A percentile compares a stretch with the other conserved stretches of the same genome.
phyloP scores from a whole-genome alignment of 2,888 invertebrate species.

The Cyrtodaria siliqua region DNA sequence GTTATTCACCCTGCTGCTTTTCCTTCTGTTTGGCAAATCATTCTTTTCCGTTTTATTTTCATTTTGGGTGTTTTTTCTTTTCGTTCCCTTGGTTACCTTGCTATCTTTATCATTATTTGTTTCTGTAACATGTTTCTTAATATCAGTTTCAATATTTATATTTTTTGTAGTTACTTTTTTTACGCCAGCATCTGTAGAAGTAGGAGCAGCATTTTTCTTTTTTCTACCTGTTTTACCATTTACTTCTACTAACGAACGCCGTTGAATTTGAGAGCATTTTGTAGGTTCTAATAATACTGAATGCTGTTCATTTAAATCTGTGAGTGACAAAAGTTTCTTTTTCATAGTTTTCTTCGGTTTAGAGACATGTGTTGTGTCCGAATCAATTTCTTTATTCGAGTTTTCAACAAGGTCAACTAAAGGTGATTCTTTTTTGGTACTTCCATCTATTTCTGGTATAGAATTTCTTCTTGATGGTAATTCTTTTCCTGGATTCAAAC shows the following conservation, averaged over 20 bases:
- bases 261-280: constrained; percentile 52
- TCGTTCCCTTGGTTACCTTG: neutral
- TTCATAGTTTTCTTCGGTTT: constrained; percentile 49
- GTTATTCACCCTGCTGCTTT: neutral
- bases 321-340: constrained; percentile 67
- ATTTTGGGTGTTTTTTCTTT: neutral
- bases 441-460: neutral
- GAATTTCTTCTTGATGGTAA: neutral
- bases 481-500: neutral
- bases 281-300: constrained; percentile 66
- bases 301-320: constrained; percentile 60
- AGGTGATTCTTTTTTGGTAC: neutral
- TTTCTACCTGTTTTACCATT: neutral
- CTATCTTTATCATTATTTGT: neutral
- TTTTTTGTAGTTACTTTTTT: neutral
- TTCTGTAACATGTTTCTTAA: neutral
- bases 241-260: constrained; percentile 22
- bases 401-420: too few relatives aligned
- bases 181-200: too few relatives aligned
- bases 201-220: constrained; percentile 8
- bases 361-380: too few relatives aligned
- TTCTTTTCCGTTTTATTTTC: neutral
- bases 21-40: too few relatives aligned
- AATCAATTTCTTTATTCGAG: too few relatives aligned
- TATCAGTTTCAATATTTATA: neutral